Evolutionary conservation across 2,888 invertebrate genomes (phyloP).

Genomic region (Fissipunctia ypsillon): DNA sequence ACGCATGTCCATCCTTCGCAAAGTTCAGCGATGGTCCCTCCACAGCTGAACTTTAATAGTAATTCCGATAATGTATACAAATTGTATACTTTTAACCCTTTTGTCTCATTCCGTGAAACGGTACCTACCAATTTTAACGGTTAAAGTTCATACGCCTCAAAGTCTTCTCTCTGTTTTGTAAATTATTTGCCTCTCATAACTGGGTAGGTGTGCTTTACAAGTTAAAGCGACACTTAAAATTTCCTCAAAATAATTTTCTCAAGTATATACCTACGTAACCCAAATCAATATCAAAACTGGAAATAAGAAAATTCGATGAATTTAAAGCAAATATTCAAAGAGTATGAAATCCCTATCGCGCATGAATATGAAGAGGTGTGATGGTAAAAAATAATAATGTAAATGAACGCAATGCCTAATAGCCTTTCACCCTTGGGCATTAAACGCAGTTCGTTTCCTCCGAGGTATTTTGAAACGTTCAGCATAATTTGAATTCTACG

Average conservation of each 20-base stretch:
- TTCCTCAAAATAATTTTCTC: neutral
- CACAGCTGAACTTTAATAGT: too few species aligned
- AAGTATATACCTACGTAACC: neutral
- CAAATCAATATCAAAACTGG: neutral
- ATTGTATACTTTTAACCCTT: neutral
- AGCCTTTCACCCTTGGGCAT: constrained; percentile 41
- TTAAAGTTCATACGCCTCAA: neutral
- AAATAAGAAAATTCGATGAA: constrained; percentile 15
- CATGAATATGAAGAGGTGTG: constrained; percentile 20
- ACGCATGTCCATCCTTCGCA: too few species aligned
- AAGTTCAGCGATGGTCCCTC: too few species aligned
- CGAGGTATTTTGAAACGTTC: constrained; percentile 62
- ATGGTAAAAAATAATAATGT: constrained; percentile 25
- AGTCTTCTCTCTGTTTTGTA: neutral
- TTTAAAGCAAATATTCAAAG: constrained; percentile 7
- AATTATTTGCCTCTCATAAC: neutral
- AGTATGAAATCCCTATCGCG: constrained; percentile 5
- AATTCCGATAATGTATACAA: constrained; percentile 16
- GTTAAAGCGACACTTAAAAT: neutral
- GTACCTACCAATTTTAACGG: neutral
- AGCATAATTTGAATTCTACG: constrained; percentile 67
- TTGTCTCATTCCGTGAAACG: neutral
- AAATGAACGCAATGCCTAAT: constrained; percentile 22
- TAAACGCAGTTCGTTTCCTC: constrained; percentile 56
- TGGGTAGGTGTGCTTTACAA: neutral